Evolutionary conservation across 30 jellyfish, hydroid and myxozoan genomes (phyloP), one percentile per base, ranked within the genome.

Genomic region (Turritopsis dohrnii): DNA sequence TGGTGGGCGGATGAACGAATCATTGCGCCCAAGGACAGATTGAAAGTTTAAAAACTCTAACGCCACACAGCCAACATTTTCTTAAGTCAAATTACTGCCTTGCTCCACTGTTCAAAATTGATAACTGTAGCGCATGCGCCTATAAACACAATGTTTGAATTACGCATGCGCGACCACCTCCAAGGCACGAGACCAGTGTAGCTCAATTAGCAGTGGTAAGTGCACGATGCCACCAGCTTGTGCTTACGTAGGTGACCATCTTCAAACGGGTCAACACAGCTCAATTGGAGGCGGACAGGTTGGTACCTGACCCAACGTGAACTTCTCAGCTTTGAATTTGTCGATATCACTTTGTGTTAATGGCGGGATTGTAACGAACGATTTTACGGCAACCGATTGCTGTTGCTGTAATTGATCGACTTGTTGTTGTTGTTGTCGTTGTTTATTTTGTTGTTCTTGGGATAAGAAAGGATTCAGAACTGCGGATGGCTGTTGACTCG

Each of bases 231-330:
- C n/a, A n/a, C n/a, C n/a, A n/a, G n/a, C n/a, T n/a, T n/a, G n/a
- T n/a, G n/a, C n/a, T 5, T 41, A 13, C 60, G 60, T 41, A 41
- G 5, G 9, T 41, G 60, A 41, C 60, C 13, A 13, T 41, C 13
- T 41, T 3, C 60, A 41, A 41, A 41, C 13, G 60, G 60, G 31
- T 52, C 74, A 86, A 73, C 95, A 87, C 52, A 81, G 71, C 30
- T 87, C 95, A 29, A 52, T 71, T 8, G 95, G 95, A 27, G 95
- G 95, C 21, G 95, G 95, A 83, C 95, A 81, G 28, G 83, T 88
- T 22, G 95, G 95, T 20, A 87, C 72, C 29, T 81, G 83, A 65
- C 95, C 95, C 21, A 52, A 60, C 21, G 82, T 54, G 54, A 87
- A 87, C 24, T 84, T 71, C 66, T 87, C 89, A 5, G 95, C 89